phyloP scores from a whole-genome alignment of 2,113 vertebrate genomes.

The Rhea americana region DNA sequence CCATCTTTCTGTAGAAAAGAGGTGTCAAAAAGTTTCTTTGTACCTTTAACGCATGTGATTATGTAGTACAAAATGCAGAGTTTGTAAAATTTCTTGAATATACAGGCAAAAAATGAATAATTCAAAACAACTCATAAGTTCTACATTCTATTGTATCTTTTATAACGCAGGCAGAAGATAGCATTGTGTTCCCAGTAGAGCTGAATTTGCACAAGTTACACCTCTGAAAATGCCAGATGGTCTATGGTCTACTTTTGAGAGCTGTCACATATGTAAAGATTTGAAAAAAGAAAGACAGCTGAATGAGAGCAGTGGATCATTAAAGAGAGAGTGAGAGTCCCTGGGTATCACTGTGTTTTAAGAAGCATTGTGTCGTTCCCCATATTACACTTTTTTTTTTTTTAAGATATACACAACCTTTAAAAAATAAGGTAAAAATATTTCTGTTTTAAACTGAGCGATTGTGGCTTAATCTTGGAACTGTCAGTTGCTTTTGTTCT shows the following conservation, averaged over 20 bases:
- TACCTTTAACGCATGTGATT: constrained; percentile 84
- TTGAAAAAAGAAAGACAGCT: constrained; percentile 84
- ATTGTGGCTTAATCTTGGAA: constrained; percentile 64
- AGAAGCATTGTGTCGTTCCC: constrained; percentile 77
- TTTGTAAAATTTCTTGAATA: constrained; percentile 88
- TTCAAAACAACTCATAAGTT: constrained; percentile 92
- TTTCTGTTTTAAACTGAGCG: constrained; percentile 67
- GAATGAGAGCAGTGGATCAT: constrained; percentile 82
- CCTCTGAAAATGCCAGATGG: constrained; percentile 91
- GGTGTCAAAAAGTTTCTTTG: constrained; percentile 87
- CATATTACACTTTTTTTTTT: constrained; percentile 70
- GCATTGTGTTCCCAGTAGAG: constrained; percentile 92
- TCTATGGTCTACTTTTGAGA: constrained; percentile 90
- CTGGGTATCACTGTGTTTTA: constrained; percentile 82
- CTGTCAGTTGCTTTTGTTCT: constrained; percentile 69
- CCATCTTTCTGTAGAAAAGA: constrained; percentile 84
- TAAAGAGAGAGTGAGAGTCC: constrained; percentile 81
- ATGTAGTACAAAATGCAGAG: constrained; percentile 87
- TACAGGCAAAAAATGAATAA: constrained; percentile 95
- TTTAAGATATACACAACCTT: constrained; percentile 73
- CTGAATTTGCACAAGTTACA: constrained; percentile 94
- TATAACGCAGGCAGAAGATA: constrained; percentile 90
- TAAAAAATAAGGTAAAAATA: constrained; percentile 73
- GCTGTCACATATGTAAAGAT: constrained; percentile 89
- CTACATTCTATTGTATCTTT: constrained; percentile 84